These are phyloP conservation scores for Anser brachyrhynchus DNA, from an alignment of 2,113 vertebrate genomes.

Conservation along the genomic window DNA sequence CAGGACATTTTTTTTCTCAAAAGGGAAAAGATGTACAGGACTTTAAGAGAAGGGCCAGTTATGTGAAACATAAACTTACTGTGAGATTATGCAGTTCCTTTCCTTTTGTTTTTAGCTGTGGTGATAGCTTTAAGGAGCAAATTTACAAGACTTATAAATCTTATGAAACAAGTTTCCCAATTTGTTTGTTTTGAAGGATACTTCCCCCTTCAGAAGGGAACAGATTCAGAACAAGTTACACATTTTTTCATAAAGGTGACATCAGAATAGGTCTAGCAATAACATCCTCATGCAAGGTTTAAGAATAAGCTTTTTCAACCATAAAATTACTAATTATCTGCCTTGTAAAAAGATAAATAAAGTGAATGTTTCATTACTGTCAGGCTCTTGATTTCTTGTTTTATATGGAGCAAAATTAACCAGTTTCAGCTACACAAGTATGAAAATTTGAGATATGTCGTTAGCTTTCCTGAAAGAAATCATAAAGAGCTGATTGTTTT, in stretches of 20 bases:
- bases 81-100: neutral
- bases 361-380: constrained; percentile 78
- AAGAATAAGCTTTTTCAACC: constrained; percentile 76
- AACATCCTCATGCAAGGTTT: constrained; percentile 67
- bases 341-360: constrained; percentile 79
- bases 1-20: neutral
- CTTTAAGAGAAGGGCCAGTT: neutral
- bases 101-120: neutral
- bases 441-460: constrained; percentile 72
- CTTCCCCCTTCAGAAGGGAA: neutral
- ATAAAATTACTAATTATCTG: constrained; percentile 82
- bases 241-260: constrained; percentile 70
- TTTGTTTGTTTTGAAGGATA: constrained; percentile 27
- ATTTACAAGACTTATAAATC: neutral
- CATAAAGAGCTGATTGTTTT: constrained; percentile 59
- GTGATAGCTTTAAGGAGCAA: neutral
- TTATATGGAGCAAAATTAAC: constrained; percentile 73
- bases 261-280: constrained; percentile 67
- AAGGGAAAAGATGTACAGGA: neutral
- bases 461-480: constrained; percentile 65
- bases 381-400: constrained; percentile 72
- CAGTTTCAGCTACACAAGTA: constrained; percentile 69
- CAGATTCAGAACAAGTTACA: constrained; percentile 46
- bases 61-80: neutral
- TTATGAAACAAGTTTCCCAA: neutral